Evolutionary conservation across 2,113 vertebrate species (phyloP), one percentile per base, ranked within the genome.

Genomic region (Chaetodon auriga): DNA sequence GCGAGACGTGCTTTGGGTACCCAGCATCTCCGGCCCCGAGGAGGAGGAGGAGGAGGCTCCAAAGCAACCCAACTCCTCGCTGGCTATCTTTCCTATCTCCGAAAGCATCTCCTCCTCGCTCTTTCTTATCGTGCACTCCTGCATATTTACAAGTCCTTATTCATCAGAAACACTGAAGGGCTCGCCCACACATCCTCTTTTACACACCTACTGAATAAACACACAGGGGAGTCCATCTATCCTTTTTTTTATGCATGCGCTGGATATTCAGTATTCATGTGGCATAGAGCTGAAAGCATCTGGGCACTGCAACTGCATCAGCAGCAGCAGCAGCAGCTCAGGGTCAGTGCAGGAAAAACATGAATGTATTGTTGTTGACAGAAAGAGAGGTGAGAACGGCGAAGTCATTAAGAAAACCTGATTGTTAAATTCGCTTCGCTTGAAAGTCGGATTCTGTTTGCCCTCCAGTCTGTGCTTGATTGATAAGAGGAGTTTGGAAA

Each of bases 231-330:
- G 65, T 57, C 68, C 48, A 70, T 25, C 12, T 68, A 8, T 83
- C 7, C 6, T 36, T 12, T 53, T 81, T 43, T 54, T 25, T 57
- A 45, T 58, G 69, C 58, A 30, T 71, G 45, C n/a, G 11, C 18
- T 78, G 80, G 80, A 68, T 82, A 61, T 60, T 91, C 73, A 71
- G 84, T 83, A 86, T 93, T 91, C 75, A 89, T 72, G 53, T 53
- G 68, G 82, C 77, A 30, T 65, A 53, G 57, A 68, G 81, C 68
- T 79, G 71, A 75, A 78, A 80, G 83, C 30, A 35, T 90, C 65
- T 74, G 49, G 82, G 48, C 66, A n/a, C 71, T 87, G 85, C 83
- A 89, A 80, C 68, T 84, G 74, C 63, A 63, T 9, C 58, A n/a
- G 5, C 61, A 36, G 12, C 81, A 63, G 41, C 57, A 60, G 57